phyloP scores from a whole-genome alignment of 1,140 invertebrate species.

The Camponotus vicinus region DNA sequence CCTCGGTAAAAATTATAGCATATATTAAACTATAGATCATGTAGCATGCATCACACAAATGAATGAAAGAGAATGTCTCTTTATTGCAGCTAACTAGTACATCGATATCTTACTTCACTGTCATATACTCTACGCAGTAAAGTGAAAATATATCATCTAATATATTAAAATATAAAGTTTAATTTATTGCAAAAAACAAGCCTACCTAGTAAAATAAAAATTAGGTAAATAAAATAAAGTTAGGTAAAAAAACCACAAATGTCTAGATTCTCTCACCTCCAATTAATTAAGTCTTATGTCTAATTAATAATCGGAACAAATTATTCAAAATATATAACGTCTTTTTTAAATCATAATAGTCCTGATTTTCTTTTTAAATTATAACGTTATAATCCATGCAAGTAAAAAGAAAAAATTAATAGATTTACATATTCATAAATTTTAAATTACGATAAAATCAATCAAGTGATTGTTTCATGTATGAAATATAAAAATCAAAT shows the following conservation, averaged over 20 bases:
- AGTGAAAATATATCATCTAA: neutral
- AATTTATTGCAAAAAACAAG: no score
- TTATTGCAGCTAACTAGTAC: constrained; percentile 8
- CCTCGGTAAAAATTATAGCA: neutral
- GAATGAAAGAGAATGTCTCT: neutral
- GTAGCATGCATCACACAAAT: neutral
- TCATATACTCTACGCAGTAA: constrained; percentile 22
- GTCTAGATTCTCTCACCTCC: no score
- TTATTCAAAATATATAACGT: neutral
- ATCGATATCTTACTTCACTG: constrained; percentile 33
- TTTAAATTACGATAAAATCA: neutral
- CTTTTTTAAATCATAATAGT: neutral
- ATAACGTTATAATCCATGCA: neutral
- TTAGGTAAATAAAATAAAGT: neutral
- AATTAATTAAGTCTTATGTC: neutral
- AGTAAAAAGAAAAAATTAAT: neutral
- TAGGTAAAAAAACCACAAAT: neutral
- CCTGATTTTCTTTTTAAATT: neutral
- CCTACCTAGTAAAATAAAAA: neutral
- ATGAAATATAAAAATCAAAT: neutral
- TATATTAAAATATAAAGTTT: neutral
- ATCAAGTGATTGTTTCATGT: neutral
- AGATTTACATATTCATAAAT: neutral
- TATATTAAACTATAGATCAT: neutral
- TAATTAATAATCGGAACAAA: neutral